phyloP scores from a whole-genome alignment of 2,888 invertebrate species.

The Phania funesta region DNA sequence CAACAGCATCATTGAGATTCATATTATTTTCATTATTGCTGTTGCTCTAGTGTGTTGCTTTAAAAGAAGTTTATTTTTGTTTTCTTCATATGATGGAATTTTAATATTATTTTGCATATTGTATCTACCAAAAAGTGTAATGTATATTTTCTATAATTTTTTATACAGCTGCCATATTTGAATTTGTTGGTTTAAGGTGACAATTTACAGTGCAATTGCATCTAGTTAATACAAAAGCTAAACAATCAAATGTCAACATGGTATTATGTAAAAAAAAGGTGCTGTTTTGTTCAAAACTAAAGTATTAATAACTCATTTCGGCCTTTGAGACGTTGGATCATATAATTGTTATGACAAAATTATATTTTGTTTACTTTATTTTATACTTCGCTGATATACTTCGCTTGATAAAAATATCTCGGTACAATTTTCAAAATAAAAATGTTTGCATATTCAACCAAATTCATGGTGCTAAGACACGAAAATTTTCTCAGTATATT shows the following conservation, averaged over 20 bases:
- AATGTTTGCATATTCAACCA: too few species aligned
- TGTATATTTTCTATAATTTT: constrained; percentile 38
- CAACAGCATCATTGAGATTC: constrained; percentile 67
- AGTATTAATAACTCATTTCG: constrained; percentile 46
- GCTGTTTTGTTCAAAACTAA: constrained; percentile 31
- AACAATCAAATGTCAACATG: not conserved
- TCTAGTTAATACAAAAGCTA: constrained; percentile 18
- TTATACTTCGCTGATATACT: too few species aligned
- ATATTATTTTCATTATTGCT: constrained; percentile 60
- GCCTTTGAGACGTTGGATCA: constrained; percentile 47
- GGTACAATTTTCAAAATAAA: too few species aligned
- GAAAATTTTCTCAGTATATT: too few species aligned
- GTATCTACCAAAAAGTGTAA: constrained; percentile 42
- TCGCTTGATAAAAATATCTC: too few species aligned
- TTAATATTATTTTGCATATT: constrained; percentile 49
- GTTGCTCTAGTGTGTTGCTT: constrained; percentile 20
- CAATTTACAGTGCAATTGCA: constrained; percentile 73
- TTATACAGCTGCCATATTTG: constrained; percentile 56
- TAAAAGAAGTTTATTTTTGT: constrained; percentile 58
- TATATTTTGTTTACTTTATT: not conserved
- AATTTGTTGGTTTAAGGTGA: constrained; percentile 71
- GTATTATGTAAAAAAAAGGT: not conserved
- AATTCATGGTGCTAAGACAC: too few species aligned
- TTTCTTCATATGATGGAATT: constrained; percentile 39
- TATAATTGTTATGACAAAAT: constrained; percentile 30